Evolutionary conservation across 2,797 vertebrate species (phyloP), one percentile per base, ranked within the genome.

Genomic region (Siniperca scherzeri): DNA sequence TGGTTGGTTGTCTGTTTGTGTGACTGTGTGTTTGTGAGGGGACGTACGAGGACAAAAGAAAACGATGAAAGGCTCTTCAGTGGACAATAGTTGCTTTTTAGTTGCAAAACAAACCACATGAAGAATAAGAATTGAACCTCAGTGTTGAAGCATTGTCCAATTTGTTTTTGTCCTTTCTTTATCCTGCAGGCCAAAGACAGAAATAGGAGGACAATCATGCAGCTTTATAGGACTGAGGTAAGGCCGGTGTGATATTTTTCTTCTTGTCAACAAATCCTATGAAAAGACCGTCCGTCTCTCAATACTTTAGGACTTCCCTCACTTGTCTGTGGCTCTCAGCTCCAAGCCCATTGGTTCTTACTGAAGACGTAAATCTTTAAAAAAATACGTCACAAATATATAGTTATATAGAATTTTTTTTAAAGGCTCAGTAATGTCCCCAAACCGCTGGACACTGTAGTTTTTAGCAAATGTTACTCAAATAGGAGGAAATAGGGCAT

Each of bases 1-100:
- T 83, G 77, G 70, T 36, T 62, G 65, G 48, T 46, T 50, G 68
- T 73, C 17, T 61, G 68, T 70, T 19, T 73, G 52, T 70, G 68
- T 38, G 27, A 3, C n/a, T 66, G 64, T 70, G 72, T 44, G 80
- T 81, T 60, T 42, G 69, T 53, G 78, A 53, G 73, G 22, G 44
- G 66, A 59, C 5, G 5, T 25, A 25, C 14, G 68, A 64, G 81
- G 68, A 81, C 61, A 73, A 67, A 75, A 40, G 72, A 9, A 42
- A 55, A 44, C 1, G 57, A 74, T 64, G 56, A 82, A 76, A 74
- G 62, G 36, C 59, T 79, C 61, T 2, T 74, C 44, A 42, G 48
- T 40, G 66, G 72, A 77, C 72, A 67, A 13, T 75, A 42, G 50
- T 55, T 65, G 68, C 27, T 30, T 61, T 42, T 73, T 78, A 38